Base-by-base conservation (phyloP, 2,113 vertebrate genomes). In the Benthochromis sp. region DNA sequence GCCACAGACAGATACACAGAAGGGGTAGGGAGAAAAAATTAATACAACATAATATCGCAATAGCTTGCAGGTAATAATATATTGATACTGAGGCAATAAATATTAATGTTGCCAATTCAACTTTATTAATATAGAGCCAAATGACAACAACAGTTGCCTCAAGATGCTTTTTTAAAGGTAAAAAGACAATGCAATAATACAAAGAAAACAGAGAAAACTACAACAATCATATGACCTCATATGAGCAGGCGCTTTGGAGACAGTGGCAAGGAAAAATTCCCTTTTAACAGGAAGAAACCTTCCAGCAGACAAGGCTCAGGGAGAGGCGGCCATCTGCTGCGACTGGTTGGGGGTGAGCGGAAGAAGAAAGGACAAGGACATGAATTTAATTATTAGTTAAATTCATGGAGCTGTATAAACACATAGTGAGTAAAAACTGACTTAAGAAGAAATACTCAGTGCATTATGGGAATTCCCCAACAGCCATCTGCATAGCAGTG, bases 151-250 rank as follows among this genome's bases (percentile, higher is more conserved):
- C 55, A 59, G 55, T 59, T 29, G 24, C 13, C 13, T 57, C 13
- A 57, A 57, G 13, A 57, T 57, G 24, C 55, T 59, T 29, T 59
- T 59, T 57, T 27, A 8, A 57, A 59, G 55, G 55, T 59, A 29
- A 57, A 29, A 29, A 59, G 55, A 29, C 13, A 16, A 27, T 59
- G 7, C 24, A 59, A 59, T 59, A 59, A 59, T 59, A 59, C 54
- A 57, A 57, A 57, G 24, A 29, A 59, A 59, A 59, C 55, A 29
- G 55, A 57, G 54, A 59, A 59, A 59, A 59, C 55, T 59, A 16
- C 55, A 59, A 59, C 55, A 0, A 59, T 59, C 55, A 59, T 59
- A 59, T 29, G 55, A 16, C 13, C 55, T 59, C 55, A 57, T 57
- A 16, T 57, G 55, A 57, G 55, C 55, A 57, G 16, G 55, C 1